Conservation (phyloP, 2,797 vertebrate species). For the Dermochelys coriacea region DNA sequence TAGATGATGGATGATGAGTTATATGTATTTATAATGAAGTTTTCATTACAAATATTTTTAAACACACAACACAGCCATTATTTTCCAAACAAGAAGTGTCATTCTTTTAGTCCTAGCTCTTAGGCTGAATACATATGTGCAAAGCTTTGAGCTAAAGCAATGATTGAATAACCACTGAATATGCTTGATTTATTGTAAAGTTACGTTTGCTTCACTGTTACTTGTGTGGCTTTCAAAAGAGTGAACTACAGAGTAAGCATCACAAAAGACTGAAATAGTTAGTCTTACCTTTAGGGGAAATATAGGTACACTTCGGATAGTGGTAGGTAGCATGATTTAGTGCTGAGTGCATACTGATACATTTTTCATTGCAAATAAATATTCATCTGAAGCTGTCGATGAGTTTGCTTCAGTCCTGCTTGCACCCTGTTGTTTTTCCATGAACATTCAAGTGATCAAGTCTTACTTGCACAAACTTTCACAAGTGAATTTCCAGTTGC, state of each 20-base stretch:
- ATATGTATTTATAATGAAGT: conserved; percentile 68
- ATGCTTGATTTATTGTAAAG: conserved; percentile 34
- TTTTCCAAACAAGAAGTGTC: conserved; percentile 51
- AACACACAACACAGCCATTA: conserved; percentile 56
- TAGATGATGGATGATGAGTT: conserved; percentile 72
- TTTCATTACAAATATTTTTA: conserved; percentile 65
- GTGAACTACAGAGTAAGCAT: background rate
- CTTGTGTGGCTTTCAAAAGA: conserved; percentile 17
- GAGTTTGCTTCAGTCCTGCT: background rate
- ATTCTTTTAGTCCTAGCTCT: conserved; percentile 27
- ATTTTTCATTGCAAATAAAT: background rate
- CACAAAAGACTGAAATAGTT: conserved; percentile 25
- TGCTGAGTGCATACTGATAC: background rate
- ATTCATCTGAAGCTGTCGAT: background rate
- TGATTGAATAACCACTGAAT: conserved; percentile 19
- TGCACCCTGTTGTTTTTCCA: background rate
- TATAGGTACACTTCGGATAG: background rate
- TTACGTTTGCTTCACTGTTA: background rate
- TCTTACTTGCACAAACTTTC: background rate
- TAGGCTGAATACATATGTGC: background rate
- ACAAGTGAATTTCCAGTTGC: background rate
- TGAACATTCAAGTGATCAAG: background rate
- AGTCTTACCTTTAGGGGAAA: background rate
- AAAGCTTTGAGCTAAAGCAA: conserved; percentile 27
- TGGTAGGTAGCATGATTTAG: background rate